Evolutionary conservation across 2,888 invertebrate genomes (phyloP).

Genomic region (Melolontha melolontha): DNA sequence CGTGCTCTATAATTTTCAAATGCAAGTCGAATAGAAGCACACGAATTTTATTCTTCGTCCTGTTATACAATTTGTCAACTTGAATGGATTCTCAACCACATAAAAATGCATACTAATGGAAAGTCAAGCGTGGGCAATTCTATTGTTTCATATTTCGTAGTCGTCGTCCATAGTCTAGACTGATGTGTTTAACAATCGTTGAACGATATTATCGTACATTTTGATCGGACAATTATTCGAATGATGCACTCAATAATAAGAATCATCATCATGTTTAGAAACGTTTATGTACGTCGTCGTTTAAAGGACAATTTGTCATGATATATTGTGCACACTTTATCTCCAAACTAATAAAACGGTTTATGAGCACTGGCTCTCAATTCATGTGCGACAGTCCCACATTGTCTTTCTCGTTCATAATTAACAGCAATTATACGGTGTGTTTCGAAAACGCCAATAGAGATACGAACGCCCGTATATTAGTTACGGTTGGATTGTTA

Average conservation of each 20-base stretch:
- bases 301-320: too few relatives aligned
- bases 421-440: too few relatives aligned
- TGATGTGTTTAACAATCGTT: constrained; percentile 10
- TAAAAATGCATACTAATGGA: constrained; percentile 15
- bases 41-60: constrained; percentile 16
- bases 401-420: too few relatives aligned
- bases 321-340: background rate
- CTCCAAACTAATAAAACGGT: constrained; percentile 1
- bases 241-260: too few relatives aligned
- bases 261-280: too few relatives aligned
- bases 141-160: constrained; percentile 19
- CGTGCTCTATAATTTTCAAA: too few relatives aligned
- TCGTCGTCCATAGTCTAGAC: constrained; percentile 21
- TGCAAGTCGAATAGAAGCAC: too few relatives aligned
- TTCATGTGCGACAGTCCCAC: constrained; percentile 2
- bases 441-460: too few relatives aligned
- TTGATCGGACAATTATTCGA: constrained; percentile 22
- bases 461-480: too few relatives aligned
- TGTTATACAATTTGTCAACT: constrained; percentile 19
- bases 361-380: background rate
- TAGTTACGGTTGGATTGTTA: too few relatives aligned
- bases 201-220: constrained; percentile 18
- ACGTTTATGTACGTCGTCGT: too few relatives aligned
- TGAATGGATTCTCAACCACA: constrained; percentile 10
- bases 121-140: constrained; percentile 29